Evolutionary conservation across 2,797 vertebrate genomes (phyloP).

Genomic region (Hafferia zeledoni): DNA sequence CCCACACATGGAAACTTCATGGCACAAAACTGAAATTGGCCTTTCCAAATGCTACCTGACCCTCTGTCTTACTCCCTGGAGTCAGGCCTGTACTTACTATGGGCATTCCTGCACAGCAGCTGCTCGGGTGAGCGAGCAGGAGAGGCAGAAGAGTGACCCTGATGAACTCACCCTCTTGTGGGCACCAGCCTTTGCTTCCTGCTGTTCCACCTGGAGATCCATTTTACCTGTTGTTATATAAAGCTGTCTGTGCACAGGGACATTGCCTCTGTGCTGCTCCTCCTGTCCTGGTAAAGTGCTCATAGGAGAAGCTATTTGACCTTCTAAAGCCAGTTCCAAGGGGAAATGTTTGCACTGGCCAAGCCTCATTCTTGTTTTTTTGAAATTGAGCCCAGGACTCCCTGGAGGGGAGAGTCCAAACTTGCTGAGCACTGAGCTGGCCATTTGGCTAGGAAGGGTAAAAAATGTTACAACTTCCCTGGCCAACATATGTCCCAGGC

Average conservation of each 20-base stretch:
- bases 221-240: rapidly evolving
- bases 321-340: not conserved
- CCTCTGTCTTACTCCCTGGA: not conserved
- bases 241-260: not conserved
- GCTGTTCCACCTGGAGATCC: not conserved
- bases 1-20: not conserved
- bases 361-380: not conserved
- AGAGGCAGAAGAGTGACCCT: not conserved
- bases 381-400: not conserved
- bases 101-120: not conserved
- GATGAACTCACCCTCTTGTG: rapidly evolving
- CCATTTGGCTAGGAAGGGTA: not conserved
- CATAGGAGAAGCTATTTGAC: not conserved
- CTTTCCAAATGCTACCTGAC: not conserved
- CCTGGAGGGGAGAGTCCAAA: not conserved
- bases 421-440: not conserved
- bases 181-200: not conserved
- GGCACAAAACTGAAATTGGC: not conserved
- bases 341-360: not conserved
- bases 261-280: not conserved
- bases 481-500: not conserved
- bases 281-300: not conserved
- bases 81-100: not conserved
- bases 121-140: not conserved
- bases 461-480: not conserved